Conservation (phyloP, 1,140 invertebrate species). For the Meloidogyne exigua region DNA sequence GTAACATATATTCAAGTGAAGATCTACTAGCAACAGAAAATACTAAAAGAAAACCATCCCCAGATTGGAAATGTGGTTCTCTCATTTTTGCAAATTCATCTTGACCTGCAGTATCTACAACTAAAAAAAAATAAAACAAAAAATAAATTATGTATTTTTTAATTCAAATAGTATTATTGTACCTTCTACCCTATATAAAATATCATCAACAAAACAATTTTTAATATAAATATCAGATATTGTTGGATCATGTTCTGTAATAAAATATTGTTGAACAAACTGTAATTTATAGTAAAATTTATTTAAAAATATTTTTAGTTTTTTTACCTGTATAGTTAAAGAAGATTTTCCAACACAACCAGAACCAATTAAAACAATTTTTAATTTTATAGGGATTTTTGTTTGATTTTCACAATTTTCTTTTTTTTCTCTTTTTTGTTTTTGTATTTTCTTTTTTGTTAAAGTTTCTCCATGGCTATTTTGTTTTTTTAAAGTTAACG, state of each 20-base stretch:
- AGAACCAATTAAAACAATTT: conserved; percentile 22
- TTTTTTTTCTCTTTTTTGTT: conserved; percentile 1
- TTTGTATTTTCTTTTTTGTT: background rate
- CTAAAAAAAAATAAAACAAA: conserved; percentile 59
- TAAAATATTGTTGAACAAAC: conserved; percentile 69
- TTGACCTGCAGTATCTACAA: conserved; percentile 93
- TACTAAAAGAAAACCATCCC: conserved; percentile 92
- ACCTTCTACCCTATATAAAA: conserved; percentile 58
- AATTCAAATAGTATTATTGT: background rate
- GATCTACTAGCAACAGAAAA: conserved; percentile 88
- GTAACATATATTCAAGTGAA: conserved; percentile 88
- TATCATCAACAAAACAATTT: conserved; percentile 67
- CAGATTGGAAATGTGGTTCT: conserved; percentile 90
- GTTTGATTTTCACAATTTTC: background rate
- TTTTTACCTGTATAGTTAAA: conserved; percentile 13
- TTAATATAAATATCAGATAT: conserved; percentile 80
- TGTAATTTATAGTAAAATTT: background rate
- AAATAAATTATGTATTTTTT: background rate
- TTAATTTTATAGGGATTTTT: conserved; percentile 1
- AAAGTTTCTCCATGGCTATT: background rate
- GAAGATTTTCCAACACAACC: conserved; percentile 26
- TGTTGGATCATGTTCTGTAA: conserved; percentile 84
- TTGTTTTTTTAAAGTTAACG: background rate
- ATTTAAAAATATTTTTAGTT: too few species aligned
- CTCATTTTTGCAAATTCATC: conserved; percentile 93